Percentiles rank a stretch among this genome's conserved stretches.
These are phyloP conservation scores for Dioctria linearis DNA, from an alignment of 2,888 invertebrate species.

Conservation along the genomic window DNA sequence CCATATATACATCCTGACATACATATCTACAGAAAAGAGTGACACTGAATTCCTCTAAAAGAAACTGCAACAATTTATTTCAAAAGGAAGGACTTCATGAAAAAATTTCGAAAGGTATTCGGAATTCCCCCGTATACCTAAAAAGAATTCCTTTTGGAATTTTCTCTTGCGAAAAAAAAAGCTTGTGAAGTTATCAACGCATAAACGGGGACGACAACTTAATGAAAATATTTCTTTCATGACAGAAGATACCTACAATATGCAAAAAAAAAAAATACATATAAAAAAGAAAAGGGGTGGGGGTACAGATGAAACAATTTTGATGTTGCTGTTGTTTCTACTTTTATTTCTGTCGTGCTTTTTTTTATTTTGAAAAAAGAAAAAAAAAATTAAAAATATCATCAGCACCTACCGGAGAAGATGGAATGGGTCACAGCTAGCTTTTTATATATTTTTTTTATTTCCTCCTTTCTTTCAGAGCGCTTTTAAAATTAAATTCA, in stretches of 20 bases:
- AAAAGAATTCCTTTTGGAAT: conserved; percentile 5
- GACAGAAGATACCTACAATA: background rate
- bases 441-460: too few species aligned
- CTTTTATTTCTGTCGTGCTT: too few species aligned
- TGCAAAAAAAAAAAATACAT: background rate
- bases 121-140: background rate
- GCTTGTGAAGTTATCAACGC: conserved; percentile 13
- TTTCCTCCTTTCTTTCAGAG: background rate
- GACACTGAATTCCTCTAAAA: background rate
- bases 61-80: conserved; percentile 7
- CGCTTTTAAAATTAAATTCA: conserved; percentile 11
- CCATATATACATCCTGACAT: too few species aligned
- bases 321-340: too few species aligned
- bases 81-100: background rate
- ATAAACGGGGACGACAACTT: conserved; percentile 5
- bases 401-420: too few species aligned
- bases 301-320: too few species aligned
- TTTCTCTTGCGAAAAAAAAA: background rate
- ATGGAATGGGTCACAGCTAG: too few species aligned
- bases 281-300: too few species aligned
- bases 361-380: background rate
- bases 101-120: background rate
- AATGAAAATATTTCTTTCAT: conserved; percentile 8
- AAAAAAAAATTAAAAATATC: background rate
- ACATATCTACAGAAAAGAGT: background rate